phyloP scores from a whole-genome alignment of 2,113 vertebrate genomes.

The Fulica atra region DNA sequence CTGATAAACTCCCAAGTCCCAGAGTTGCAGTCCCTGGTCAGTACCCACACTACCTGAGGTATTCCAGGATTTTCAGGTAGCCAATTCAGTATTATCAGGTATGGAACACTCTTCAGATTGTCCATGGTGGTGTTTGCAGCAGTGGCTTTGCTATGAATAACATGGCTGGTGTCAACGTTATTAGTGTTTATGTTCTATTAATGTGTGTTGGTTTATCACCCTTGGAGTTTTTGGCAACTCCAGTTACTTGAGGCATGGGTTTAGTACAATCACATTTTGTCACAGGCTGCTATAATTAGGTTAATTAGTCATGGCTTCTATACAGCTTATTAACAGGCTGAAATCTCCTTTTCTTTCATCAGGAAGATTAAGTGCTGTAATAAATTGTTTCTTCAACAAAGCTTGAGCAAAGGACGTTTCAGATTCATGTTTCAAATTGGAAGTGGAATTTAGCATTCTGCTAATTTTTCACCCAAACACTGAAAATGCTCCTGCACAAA shows the following conservation, averaged over 20 bases:
- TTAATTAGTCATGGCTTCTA: slow-evolving; percentile 78
- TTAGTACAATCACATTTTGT: slow-evolving; percentile 66
- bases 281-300: slow-evolving; percentile 71
- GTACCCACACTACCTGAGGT: background rate
- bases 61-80: background rate
- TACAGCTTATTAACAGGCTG: slow-evolving; percentile 71
- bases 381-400: slow-evolving; percentile 63
- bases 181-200: slow-evolving; percentile 40
- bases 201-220: slow-evolving; percentile 30
- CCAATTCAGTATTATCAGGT: background rate
- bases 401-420: slow-evolving; percentile 45
- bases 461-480: background rate
- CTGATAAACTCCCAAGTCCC: background rate
- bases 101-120: background rate
- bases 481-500: background rate
- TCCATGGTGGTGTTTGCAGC: background rate
- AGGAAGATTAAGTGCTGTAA: slow-evolving; percentile 65
- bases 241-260: slow-evolving; percentile 30
- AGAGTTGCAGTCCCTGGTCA: background rate
- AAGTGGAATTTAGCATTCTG: slow-evolving; percentile 21
- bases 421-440: background rate
- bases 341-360: slow-evolving; percentile 67
- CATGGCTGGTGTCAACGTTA: slow-evolving; percentile 5
- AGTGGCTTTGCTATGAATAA: slow-evolving; percentile 9
- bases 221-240: slow-evolving; percentile 37